phyloP scores from a whole-genome alignment of 2,888 invertebrate species.

The Julus scandinavius region DNA sequence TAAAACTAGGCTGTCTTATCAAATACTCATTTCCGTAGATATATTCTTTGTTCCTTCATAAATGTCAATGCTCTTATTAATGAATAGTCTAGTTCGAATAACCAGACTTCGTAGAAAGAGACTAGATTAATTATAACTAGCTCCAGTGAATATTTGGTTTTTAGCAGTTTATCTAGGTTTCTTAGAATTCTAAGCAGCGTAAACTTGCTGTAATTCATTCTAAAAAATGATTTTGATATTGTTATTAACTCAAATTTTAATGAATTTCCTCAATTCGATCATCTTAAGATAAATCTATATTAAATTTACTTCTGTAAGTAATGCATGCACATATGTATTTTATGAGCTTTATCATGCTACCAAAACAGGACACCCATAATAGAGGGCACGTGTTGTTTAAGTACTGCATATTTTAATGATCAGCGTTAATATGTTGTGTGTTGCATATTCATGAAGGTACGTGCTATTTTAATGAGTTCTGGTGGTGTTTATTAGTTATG shows the following conservation, averaged over 20 bases:
- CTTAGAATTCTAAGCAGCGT: no score
- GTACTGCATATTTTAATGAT: not conserved
- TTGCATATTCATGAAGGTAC: not conserved
- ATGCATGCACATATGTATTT: no score
- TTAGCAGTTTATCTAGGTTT: not conserved
- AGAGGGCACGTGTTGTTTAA: not conserved
- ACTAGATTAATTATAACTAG: not conserved
- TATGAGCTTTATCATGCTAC: not conserved
- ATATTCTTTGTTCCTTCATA: not conserved
- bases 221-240: no score
- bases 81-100: not conserved
- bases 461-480: constrained; percentile 30
- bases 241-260: no score
- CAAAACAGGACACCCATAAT: not conserved
- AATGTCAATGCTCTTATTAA: constrained; percentile 10
- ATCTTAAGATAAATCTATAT: no score
- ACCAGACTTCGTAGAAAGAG: not conserved
- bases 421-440: not conserved
- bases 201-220: no score
- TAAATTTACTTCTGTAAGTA: no score
- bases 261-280: no score
- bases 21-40: not conserved
- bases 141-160: not conserved
- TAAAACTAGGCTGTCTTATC: constrained; percentile 27
- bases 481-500: not conserved